phyloP scores from a whole-genome alignment of 2,113 vertebrate genomes.

The Sialia sialis region DNA sequence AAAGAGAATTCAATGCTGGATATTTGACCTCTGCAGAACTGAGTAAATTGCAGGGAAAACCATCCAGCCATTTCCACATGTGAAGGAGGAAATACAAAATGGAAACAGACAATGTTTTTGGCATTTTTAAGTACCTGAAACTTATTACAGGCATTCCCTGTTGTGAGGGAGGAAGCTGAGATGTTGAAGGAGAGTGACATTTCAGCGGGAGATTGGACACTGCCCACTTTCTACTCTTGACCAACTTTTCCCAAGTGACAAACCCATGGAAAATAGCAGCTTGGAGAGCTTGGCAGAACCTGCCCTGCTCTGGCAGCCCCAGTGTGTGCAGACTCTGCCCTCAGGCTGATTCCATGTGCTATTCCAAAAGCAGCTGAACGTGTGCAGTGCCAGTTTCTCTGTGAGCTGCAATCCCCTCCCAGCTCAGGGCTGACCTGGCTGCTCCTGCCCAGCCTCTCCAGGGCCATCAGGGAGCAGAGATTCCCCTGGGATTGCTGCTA shows the following conservation, averaged over 20 bases:
- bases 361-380: background rate
- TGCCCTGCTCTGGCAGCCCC: background rate
- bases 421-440: background rate
- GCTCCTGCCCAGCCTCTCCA: background rate
- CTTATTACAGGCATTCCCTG: background rate
- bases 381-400: background rate
- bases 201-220: background rate
- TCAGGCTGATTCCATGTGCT: background rate
- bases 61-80: background rate
- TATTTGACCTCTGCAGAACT: background rate
- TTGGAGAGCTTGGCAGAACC: background rate
- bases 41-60: background rate
- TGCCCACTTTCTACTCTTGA: background rate
- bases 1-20: background rate
- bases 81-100: background rate
- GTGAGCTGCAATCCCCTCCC: background rate
- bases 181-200: background rate
- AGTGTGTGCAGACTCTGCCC: background rate
- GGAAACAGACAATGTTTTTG: background rate
- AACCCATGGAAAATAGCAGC: background rate
- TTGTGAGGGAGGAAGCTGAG: background rate
- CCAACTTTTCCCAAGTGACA: background rate
- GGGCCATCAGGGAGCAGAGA: background rate
- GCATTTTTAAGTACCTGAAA: background rate
- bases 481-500: background rate